Evolutionary conservation across 30 jellyfish, hydroid and myxozoan genomes (phyloP).

Genomic region (Aurelia aurita complex sp. Pacific): DNA sequence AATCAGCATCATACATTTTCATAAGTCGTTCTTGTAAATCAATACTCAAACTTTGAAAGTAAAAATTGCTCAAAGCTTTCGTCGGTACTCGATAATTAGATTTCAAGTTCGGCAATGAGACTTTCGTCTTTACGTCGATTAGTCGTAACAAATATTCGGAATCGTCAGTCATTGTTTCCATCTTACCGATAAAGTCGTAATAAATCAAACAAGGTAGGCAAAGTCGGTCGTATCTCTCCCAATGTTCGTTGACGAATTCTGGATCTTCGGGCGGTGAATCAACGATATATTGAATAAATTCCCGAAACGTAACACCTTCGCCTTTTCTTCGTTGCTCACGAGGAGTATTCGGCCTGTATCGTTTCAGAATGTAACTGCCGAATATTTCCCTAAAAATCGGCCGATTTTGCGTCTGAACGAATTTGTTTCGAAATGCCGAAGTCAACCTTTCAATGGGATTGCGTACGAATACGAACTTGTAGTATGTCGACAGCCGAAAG

Average conservation of each 20-base stretch:
- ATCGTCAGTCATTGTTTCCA: slow-evolving; percentile 87
- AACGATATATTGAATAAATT: slow-evolving; percentile 82
- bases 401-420: slow-evolving; percentile 56
- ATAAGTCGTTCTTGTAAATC: slow-evolving; percentile 67
- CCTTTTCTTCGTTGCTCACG: slow-evolving; percentile 53
- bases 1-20: slow-evolving; percentile 72
- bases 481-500: slow-evolving; percentile 90
- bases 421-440: slow-evolving; percentile 93
- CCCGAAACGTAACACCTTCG: slow-evolving; percentile 84
- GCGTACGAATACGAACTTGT: slow-evolving; percentile 93
- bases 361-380: slow-evolving; percentile 80
- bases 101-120: slow-evolving; percentile 75
- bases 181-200: slow-evolving; percentile 93
- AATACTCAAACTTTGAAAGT: slow-evolving; percentile 44
- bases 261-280: slow-evolving; percentile 95
- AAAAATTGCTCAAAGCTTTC: slow-evolving; percentile 71
- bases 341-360: slow-evolving; percentile 63
- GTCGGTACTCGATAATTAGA: slow-evolving; percentile 73
- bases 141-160: slow-evolving; percentile 87
- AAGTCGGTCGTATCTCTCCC: slow-evolving; percentile 97
- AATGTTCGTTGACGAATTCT: slow-evolving; percentile 86
- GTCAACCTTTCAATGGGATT: slow-evolving; percentile 92
- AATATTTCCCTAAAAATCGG: slow-evolving; percentile 64
- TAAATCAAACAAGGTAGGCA: slow-evolving; percentile 94
- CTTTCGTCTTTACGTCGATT: slow-evolving; percentile 77